Evolutionary conservation across 2,797 vertebrate species (phyloP).

Genomic region (Apodemus agrarius): DNA sequence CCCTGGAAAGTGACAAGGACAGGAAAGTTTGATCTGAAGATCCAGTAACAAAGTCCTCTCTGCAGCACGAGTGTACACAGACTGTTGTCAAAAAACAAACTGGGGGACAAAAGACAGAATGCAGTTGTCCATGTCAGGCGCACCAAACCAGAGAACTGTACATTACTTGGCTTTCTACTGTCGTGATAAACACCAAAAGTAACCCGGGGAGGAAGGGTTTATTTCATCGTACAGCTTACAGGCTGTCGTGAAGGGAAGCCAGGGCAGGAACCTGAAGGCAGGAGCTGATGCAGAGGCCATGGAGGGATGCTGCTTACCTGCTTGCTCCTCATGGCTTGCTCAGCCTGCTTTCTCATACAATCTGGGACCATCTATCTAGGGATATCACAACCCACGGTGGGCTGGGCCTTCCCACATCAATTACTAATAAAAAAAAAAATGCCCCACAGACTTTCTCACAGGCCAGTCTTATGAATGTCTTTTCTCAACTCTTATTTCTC

Average conservation of each 20-base stretch:
- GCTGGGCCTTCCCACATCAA: neutral
- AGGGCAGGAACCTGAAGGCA: neutral
- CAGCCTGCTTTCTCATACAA: neutral
- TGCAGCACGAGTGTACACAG: too few species aligned
- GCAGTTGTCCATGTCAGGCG: neutral
- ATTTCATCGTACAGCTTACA: neutral
- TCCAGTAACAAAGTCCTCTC: neutral
- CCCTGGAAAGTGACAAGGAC: neutral
- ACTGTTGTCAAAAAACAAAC: neutral
- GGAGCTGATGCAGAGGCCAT: neutral
- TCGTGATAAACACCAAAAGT: neutral
- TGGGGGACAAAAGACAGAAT: neutral
- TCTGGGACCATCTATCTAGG: neutral
- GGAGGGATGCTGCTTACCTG: neutral
- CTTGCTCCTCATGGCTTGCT: neutral
- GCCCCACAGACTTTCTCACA: neutral
- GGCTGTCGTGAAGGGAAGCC: neutral
- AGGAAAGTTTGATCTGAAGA: neutral
- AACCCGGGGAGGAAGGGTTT: neutral
- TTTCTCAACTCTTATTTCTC: too few species aligned
- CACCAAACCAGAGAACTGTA: neutral
- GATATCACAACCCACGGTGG: neutral
- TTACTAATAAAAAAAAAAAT: neutral
- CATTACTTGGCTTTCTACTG: neutral
- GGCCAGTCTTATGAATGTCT: neutral